Conservation (phyloP, 2,888 invertebrate genomes). For the Athalia cordata region DNA sequence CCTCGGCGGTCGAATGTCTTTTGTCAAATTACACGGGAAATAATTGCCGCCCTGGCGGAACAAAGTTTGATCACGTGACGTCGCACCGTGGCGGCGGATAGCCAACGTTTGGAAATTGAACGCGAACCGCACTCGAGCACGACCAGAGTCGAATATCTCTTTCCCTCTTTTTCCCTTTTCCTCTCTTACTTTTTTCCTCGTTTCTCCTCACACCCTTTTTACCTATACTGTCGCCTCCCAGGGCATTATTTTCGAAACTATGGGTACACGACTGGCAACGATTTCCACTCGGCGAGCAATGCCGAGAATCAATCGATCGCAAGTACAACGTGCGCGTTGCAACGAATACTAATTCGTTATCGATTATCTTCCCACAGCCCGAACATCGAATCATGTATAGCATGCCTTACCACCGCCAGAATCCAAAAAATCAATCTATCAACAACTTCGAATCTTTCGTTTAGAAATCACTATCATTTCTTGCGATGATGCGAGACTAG, state of each 20-base stretch:
- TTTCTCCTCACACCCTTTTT: neutral
- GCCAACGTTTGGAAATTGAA: slow-evolving; percentile 37
- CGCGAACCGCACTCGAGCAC: slow-evolving; percentile 40
- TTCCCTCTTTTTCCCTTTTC: neutral
- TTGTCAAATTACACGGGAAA: slow-evolving; percentile 43
- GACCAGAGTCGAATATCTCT: slow-evolving; percentile 38
- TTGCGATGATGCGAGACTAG: slow-evolving; percentile 19
- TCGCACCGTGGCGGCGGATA: slow-evolving; percentile 36
- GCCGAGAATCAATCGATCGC: slow-evolving; percentile 44
- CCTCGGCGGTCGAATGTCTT: slow-evolving; percentile 38
- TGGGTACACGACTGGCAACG: slow-evolving; percentile 40
- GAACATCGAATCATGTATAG: slow-evolving; percentile 15
- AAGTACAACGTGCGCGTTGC: slow-evolving; percentile 10
- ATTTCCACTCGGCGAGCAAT: slow-evolving; percentile 43
- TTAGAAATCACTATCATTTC: slow-evolving; percentile 22
- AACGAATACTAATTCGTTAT: slow-evolving; percentile 42
- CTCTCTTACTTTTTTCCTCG: neutral
- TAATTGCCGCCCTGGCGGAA: slow-evolving; percentile 41
- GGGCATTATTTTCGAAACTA: slow-evolving; percentile 43
- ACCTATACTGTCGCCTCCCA: slow-evolving; percentile 26
- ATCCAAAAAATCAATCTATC: slow-evolving; percentile 26
- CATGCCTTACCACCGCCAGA: neutral
- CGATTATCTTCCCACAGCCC: slow-evolving; percentile 28
- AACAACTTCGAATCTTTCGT: slow-evolving; percentile 33
- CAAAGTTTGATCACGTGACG: slow-evolving; percentile 44